Evolutionary conservation across 2,797 vertebrate genomes (phyloP).

Genomic region (Dendrocincla tyrannina): DNA sequence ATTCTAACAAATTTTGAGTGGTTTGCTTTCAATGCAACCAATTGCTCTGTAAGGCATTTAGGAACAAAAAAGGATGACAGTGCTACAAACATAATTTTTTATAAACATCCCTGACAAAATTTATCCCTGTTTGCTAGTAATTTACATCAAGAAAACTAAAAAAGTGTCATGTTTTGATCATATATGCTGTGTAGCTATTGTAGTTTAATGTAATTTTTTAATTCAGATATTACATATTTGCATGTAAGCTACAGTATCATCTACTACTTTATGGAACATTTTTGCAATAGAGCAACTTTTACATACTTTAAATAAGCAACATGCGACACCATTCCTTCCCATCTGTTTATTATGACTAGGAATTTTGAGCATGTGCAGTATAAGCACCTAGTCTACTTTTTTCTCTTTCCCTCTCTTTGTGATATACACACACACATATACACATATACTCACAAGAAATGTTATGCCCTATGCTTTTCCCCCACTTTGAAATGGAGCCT

Average conservation of each 20-base stretch:
- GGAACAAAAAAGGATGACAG: not conserved
- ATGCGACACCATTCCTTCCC: not conserved
- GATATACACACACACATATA: fast-evolving
- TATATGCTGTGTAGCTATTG: not conserved
- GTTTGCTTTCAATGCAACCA: not conserved
- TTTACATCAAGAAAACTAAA: not conserved
- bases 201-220: fast-evolving
- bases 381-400: not conserved
- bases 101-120: not conserved
- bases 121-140: not conserved
- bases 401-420: not conserved
- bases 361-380: not conserved
- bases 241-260: not conserved
- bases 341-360: not conserved
- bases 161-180: not conserved
- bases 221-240: not conserved
- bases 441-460: not conserved
- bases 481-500: not conserved
- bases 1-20: not conserved
- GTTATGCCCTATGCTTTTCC: not conserved
- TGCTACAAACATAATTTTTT: not conserved
- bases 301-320: not conserved
- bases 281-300: not conserved
- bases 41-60: not conserved
- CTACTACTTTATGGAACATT: not conserved